Conservation (phyloP, 2,888 invertebrate genomes). For the Pterostichus madidus region DNA sequence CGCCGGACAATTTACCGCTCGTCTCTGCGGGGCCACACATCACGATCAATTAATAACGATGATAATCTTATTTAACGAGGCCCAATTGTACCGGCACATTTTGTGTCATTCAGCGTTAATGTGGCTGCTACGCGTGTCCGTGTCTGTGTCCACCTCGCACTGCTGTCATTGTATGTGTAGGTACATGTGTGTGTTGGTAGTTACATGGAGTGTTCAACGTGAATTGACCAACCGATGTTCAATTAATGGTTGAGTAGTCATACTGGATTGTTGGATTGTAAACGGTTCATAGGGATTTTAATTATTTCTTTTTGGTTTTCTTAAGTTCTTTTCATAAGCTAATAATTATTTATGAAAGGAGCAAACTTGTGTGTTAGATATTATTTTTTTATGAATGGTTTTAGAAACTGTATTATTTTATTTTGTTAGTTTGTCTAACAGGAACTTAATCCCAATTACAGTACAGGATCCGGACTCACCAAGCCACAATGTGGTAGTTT, state of each 20-base stretch:
- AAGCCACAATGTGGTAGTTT: no score
- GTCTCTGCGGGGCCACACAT: conserved; percentile 75
- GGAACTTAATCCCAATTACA: no score
- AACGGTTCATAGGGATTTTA: conserved; percentile 1
- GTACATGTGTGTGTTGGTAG: neutral
- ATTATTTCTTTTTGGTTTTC: no score
- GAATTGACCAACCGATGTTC: conserved; percentile 30
- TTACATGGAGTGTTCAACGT: conserved; percentile 8
- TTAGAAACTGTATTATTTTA: no score
- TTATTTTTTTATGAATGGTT: no score
- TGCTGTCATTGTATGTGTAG: conserved; percentile 4
- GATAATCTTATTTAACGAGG: conserved; percentile 76
- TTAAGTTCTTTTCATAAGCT: no score
- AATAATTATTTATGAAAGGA: no score
- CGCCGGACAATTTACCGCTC: conserved; percentile 71
- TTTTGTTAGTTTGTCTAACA: no score
- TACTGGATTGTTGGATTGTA: conserved; percentile 3
- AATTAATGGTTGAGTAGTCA: conserved; percentile 34
- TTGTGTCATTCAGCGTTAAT: conserved; percentile 66
- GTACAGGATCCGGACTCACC: no score
- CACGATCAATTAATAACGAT: conserved; percentile 76
- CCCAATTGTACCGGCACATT: conserved; percentile 72
- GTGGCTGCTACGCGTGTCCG: conserved; percentile 20
- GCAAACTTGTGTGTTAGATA: no score
- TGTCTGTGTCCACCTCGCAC: neutral